A percentile compares a stretch with the other conserved stretches of the same genome.
These are phyloP conservation scores for Leptodactylus fallax DNA, from an alignment of 2,797 vertebrate genomes.

Conservation along the genomic window DNA sequence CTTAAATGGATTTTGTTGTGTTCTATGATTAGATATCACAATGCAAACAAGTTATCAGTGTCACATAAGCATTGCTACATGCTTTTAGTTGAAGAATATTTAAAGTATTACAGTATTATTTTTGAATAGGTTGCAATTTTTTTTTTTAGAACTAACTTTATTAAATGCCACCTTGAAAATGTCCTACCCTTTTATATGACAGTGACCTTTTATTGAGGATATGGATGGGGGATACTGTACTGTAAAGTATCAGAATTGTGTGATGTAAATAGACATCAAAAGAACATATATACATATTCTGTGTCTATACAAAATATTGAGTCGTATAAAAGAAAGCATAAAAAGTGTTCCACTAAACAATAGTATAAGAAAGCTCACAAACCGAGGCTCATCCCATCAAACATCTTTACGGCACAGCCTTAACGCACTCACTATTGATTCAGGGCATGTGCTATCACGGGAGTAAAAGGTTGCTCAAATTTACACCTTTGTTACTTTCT, in stretches of 20 bases:
- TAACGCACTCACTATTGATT: conserved; percentile 78
- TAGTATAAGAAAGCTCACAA: conserved; percentile 65
- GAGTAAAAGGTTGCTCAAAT: conserved; percentile 77
- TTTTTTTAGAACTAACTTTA: no score
- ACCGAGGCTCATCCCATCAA: conserved; percentile 75
- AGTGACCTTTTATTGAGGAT: background rate
- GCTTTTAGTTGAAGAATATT: no score
- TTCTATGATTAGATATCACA: no score
- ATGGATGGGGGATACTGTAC: background rate
- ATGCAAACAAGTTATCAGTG: no score
- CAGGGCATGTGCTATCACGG: conserved; percentile 74
- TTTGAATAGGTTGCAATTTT: no score
- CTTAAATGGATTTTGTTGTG: no score
- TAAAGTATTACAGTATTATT: no score
- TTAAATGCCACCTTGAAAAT: no score
- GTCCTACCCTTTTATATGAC: no score
- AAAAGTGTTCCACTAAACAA: conserved; percentile 42
- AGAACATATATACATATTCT: conserved; percentile 20
- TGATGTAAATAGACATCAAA: background rate
- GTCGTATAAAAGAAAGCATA: conserved; percentile 19
- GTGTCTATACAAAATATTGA: conserved; percentile 27
- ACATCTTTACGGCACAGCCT: conserved; percentile 75
- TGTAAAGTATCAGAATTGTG: no score
- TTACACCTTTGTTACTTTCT: conserved; percentile 75
- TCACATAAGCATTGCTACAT: no score